Evolutionary conservation across 2,113 vertebrate genomes (phyloP), one percentile per base, ranked within the genome.

Genomic region (Brachyistius frenatus): DNA sequence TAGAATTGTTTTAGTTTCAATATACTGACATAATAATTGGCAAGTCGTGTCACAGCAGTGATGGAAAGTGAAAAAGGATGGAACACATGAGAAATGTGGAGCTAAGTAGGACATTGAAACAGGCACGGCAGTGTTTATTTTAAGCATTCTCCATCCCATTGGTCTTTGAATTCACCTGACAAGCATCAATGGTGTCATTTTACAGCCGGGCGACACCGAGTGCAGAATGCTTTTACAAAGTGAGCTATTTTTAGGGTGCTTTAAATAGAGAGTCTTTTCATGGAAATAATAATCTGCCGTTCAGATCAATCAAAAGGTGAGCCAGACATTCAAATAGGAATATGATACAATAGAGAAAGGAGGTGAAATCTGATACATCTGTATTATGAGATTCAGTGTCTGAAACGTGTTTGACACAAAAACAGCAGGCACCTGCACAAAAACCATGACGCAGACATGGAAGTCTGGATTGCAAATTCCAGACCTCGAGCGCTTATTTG

Each of bases 131-230:
- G 70, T 68, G 86, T 91, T 89, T 94, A 93, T 94, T 94, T 94
- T 91, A 85, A 85, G 87, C 84, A 73, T 83, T 81, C 83, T 76
- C 35, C 14, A n/a, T 88, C 82, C 65, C 73, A 82, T 62, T 76
- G 81, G 73, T 83, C 79, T 83, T 87, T 89, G 88, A 80, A 85
- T 81, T 89, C 87, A 89, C 84, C 86, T 91, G 80, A 92, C 85
- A 91, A 79, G 47, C 72, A 78, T 88, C 86, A 80, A 33, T 33
- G 74, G 92, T 92, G 87, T 94, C 81, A 37, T 80, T 81, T 90
- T 91, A 86, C 90, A 79, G 68, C 47, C 23, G 23, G 23, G 47
- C 78, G 66, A 75, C 71, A 78, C 64, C 76, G 63, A 81, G 69
- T 16, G 44, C 44, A 36, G 75, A 81, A 83, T 73, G 66, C 53